Evolutionary conservation across 2,888 invertebrate genomes (phyloP).

Genomic region (Drosophila histrio): DNA sequence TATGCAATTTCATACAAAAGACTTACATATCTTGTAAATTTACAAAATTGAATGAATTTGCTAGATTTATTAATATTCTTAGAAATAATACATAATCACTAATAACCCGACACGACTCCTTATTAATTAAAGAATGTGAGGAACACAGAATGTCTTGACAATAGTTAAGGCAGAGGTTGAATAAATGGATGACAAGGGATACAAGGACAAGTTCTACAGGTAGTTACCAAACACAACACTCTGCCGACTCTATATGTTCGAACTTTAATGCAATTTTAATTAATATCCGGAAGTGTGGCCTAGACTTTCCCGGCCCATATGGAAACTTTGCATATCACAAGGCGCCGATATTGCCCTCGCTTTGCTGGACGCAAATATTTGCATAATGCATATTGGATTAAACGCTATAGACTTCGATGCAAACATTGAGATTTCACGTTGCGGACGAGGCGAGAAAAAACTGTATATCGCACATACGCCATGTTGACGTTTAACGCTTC

Average conservation of each 20-base stretch:
- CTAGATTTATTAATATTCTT: neutral
- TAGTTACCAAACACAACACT: neutral
- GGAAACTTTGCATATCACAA: constrained; percentile 14
- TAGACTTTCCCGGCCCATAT: neutral
- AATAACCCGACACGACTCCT: no score
- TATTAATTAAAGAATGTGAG: no score
- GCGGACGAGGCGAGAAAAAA: neutral
- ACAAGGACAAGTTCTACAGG: no score
- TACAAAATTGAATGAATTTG: neutral
- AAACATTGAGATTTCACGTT: neutral
- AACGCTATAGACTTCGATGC: neutral
- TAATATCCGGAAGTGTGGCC: neutral
- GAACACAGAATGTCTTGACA: no score
- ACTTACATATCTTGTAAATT: neutral
- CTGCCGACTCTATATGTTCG: no score
- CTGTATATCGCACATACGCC: constrained; percentile 42
- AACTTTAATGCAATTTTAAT: neutral
- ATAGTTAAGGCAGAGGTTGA: no score
- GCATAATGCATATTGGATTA: constrained; percentile 32
- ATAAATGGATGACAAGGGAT: neutral
- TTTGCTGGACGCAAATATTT: constrained; percentile 42
- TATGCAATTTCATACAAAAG: neutral
- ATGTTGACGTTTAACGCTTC: constrained; percentile 48
- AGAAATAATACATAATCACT: no score
- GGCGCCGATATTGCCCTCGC: constrained; percentile 8